Conservation (phyloP, 2,797 vertebrate species). For the Lacerta viridis region DNA sequence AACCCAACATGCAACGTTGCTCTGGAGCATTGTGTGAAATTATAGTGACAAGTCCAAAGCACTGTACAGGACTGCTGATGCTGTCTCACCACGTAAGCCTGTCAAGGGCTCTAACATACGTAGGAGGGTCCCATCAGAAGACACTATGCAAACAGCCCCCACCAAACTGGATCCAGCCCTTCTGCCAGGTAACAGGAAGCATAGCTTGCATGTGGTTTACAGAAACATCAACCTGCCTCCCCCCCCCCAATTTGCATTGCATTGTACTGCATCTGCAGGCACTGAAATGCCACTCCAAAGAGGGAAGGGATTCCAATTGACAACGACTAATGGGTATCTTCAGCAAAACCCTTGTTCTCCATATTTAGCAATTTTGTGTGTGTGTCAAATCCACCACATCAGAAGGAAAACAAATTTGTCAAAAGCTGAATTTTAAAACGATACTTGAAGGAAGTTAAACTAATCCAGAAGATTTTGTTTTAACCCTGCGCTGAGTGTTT, state of each 20-base stretch:
- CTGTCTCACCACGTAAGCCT: not conserved
- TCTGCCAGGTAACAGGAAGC: not conserved
- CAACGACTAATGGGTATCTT: not conserved
- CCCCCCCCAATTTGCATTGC: no score
- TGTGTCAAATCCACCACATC: not conserved
- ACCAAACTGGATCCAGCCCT: not conserved
- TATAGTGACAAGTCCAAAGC: not conserved
- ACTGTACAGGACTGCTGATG: not conserved
- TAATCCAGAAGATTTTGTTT: constrained; percentile 29
- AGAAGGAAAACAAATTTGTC: constrained; percentile 11
- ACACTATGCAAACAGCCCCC: not conserved
- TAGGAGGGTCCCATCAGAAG: not conserved
- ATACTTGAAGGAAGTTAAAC: not conserved
- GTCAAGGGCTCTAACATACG: not conserved
- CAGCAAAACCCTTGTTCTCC: no score
- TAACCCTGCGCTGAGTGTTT: constrained; percentile 25
- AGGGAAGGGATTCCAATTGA: not conserved
- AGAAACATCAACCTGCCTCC: not conserved
- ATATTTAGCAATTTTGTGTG: not conserved
- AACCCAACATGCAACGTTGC: not conserved
- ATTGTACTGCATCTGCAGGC: not conserved
- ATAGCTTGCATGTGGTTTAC: not conserved
- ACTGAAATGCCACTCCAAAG: not conserved
- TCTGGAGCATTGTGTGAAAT: not conserved
- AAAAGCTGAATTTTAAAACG: constrained; percentile 18